These are phyloP conservation scores for Agrypnia vestita DNA, from an alignment of 1,140 invertebrate genomes.

Conservation along the genomic window DNA sequence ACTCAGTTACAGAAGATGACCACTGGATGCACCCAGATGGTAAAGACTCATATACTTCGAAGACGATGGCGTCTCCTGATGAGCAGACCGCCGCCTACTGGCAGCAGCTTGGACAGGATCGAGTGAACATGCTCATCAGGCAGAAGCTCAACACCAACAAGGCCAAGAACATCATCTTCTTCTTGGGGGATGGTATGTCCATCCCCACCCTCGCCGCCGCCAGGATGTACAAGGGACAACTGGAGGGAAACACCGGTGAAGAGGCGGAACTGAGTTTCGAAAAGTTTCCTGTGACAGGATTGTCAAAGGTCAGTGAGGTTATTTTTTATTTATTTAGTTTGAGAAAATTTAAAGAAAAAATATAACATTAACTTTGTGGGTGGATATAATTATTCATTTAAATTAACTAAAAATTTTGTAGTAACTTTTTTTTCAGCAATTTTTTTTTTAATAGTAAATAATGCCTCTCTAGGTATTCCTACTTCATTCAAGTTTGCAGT, in stretches of 20 bases:
- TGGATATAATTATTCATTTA: no score
- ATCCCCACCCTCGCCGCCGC: constrained; percentile 82
- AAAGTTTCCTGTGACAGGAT: constrained; percentile 81
- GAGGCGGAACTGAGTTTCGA: constrained; percentile 82
- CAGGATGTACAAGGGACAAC: constrained; percentile 79
- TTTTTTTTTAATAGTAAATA: no score
- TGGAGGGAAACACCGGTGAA: constrained; percentile 76
- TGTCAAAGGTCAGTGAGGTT: constrained; percentile 78
- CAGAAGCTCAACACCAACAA: constrained; percentile 69
- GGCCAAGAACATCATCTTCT: constrained; percentile 82
- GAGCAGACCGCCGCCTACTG: constrained; percentile 66
- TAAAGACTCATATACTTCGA: neutral
- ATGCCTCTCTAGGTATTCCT: no score
- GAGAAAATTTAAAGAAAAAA: no score
- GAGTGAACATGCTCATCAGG: constrained; percentile 66
- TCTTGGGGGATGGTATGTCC: constrained; percentile 89
- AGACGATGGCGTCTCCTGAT: neutral
- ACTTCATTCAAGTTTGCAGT: no score
- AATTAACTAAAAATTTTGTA: no score
- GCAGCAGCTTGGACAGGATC: constrained; percentile 63
- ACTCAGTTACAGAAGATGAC: neutral
- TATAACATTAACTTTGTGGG: no score
- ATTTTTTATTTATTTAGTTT: neutral
- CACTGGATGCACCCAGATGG: neutral
- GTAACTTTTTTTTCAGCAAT: no score